Evolutionary conservation across 2,888 invertebrate genomes (phyloP).

Genomic region (Aphodius sticticus): DNA sequence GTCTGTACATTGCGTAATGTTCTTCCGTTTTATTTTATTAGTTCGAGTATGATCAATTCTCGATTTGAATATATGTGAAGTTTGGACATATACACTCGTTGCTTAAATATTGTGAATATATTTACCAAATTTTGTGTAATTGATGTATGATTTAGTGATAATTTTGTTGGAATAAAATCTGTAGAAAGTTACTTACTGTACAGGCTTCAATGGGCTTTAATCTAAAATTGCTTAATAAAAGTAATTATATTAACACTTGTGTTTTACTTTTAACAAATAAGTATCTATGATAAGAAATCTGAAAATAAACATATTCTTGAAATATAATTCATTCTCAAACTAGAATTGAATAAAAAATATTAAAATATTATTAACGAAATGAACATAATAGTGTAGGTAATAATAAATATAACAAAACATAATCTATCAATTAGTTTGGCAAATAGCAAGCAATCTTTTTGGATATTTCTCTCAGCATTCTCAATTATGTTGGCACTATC

Average conservation of each 20-base stretch:
- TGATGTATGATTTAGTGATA: slow-evolving; percentile 4
- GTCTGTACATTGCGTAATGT: slow-evolving; percentile 60
- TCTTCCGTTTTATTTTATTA: slow-evolving; percentile 43
- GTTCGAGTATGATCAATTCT: not conserved
- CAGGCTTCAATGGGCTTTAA: slow-evolving; percentile 60
- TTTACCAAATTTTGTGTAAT: not conserved
- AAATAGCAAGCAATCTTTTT: slow-evolving; percentile 53
- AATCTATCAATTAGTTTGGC: slow-evolving; percentile 55
- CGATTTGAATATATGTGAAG: slow-evolving; percentile 10
- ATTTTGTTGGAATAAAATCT: slow-evolving; percentile 7
- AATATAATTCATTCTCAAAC: too few relatives aligned
- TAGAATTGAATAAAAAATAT: not conserved
- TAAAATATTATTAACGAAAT: slow-evolving; percentile 50
- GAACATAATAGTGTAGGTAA: slow-evolving; percentile 22
- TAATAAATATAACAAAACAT: slow-evolving; percentile 16
- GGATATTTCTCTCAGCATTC: slow-evolving; percentile 28
- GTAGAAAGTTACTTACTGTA: slow-evolving; percentile 55
- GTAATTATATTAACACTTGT: slow-evolving; percentile 32
- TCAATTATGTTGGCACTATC: slow-evolving; percentile 49
- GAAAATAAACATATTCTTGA: not conserved
- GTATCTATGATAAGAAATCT: not conserved
- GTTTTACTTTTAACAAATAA: slow-evolving; percentile 5
- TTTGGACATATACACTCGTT: not conserved
- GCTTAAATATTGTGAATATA: not conserved
- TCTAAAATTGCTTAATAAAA: slow-evolving; percentile 61